These are phyloP conservation scores for Orthonyx spaldingii DNA, from an alignment of 2,113 vertebrate genomes.

Conservation along the genomic window DNA sequence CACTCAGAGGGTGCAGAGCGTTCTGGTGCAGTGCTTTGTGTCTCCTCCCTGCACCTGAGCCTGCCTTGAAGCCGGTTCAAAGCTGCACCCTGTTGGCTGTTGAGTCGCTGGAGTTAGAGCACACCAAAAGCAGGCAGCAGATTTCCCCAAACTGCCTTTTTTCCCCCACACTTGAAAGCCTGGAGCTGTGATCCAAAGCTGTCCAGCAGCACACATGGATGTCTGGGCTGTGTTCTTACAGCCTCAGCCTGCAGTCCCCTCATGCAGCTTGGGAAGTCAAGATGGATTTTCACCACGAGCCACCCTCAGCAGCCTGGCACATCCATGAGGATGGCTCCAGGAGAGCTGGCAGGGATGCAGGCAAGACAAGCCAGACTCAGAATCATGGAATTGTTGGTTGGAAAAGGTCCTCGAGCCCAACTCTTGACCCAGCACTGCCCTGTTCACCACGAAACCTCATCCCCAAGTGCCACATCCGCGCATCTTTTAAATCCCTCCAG, in stretches of 20 bases:
- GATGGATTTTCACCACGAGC: neutral
- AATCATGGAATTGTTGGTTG: neutral
- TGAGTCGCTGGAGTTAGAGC: neutral
- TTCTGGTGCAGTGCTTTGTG: neutral
- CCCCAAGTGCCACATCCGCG: neutral
- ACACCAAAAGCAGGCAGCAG: neutral
- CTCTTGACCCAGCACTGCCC: neutral
- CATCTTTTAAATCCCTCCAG: neutral
- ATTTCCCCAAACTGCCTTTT: neutral
- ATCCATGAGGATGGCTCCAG: neutral
- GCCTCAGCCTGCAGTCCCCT: neutral
- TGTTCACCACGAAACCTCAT: neutral
- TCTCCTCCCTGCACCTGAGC: neutral
- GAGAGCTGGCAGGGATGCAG: neutral
- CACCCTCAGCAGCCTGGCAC: neutral
- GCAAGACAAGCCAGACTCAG: neutral
- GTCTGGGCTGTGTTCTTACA: neutral
- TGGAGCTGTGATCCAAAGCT: neutral
- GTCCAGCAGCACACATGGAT: neutral
- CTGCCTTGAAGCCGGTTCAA: neutral
- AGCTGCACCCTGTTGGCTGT: neutral
- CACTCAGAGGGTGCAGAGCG: neutral
- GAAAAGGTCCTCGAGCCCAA: neutral
- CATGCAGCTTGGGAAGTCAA: neutral
- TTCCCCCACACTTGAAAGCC: rapidly evolving